Percentiles rank a stretch among this genome's conserved stretches.
Evolutionary conservation across 2,113 vertebrate genomes (phyloP).

Genomic region (Numida meleagris): DNA sequence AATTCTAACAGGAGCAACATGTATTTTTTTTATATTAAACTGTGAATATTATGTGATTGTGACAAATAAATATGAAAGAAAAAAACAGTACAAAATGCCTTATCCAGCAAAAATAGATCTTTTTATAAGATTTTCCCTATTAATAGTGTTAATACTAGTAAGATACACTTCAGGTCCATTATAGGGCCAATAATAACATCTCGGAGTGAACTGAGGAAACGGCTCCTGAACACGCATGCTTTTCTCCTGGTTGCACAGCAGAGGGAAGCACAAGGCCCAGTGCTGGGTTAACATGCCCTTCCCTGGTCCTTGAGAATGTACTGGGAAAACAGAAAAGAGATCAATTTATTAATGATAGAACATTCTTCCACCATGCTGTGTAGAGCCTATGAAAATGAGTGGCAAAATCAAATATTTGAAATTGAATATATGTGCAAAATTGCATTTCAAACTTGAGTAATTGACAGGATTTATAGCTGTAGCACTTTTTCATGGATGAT

Average conservation of each 20-base stretch:
- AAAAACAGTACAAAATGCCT: background rate
- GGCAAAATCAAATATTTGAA: background rate
- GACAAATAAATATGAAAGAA: background rate
- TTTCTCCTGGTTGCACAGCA: background rate
- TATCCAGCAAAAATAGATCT: background rate
- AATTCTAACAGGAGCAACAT: background rate
- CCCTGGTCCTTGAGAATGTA: background rate
- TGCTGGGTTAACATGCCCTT: background rate
- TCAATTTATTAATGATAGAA: background rate
- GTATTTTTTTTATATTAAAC: background rate
- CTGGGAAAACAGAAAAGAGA: background rate
- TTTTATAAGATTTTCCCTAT: background rate
- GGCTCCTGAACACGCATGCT: background rate
- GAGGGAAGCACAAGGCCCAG: background rate
- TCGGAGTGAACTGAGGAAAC: background rate
- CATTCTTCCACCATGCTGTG: fast-evolving
- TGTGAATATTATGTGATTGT: background rate
- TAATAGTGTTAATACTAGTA: background rate
- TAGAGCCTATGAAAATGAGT: background rate
- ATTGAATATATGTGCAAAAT: background rate
- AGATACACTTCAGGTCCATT: background rate
- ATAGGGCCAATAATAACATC: background rate
- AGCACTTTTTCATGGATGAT: background rate
- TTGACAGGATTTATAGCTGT: background rate
- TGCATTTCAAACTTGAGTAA: background rate